Evolutionary conservation across 2,113 vertebrate species (phyloP).

Genomic region (Pimephales promelas): DNA sequence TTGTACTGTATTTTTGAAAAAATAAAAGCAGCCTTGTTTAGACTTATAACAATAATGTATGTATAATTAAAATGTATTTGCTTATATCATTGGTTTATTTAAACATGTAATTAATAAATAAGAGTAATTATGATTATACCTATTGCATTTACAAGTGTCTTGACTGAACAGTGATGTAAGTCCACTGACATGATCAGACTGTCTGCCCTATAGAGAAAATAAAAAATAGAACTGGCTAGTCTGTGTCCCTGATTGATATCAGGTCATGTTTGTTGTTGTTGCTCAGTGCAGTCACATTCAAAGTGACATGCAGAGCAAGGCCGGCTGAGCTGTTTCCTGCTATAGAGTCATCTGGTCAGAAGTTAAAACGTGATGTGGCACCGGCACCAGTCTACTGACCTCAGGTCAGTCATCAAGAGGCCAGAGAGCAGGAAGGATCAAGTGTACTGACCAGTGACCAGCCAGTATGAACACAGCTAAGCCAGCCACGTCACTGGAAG

Average conservation of each 20-base stretch:
- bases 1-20: too few relatives aligned
- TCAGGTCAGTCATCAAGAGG: constrained; percentile 33
- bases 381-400: constrained; percentile 32
- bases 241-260: constrained; percentile 7
- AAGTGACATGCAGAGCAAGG: neutral
- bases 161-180: neutral
- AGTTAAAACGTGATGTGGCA: constrained; percentile 36
- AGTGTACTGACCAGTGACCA: constrained; percentile 34
- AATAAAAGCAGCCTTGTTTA: too few relatives aligned
- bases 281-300: constrained; percentile 68
- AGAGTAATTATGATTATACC: neutral
- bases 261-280: constrained; percentile 29
- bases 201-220: neutral
- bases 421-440: constrained; percentile 37
- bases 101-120: neutral
- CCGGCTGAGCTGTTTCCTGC: constrained; percentile 31
- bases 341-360: constrained; percentile 25
- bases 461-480: neutral
- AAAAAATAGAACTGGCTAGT: neutral
- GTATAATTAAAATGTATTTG: neutral
- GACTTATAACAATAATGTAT: too few relatives aligned
- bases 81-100: neutral
- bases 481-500: constrained; percentile 25
- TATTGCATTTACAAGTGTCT: neutral
- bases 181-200: neutral